phyloP scores from a whole-genome alignment of 2,797 vertebrate species.

The Cossypha polioptera region DNA sequence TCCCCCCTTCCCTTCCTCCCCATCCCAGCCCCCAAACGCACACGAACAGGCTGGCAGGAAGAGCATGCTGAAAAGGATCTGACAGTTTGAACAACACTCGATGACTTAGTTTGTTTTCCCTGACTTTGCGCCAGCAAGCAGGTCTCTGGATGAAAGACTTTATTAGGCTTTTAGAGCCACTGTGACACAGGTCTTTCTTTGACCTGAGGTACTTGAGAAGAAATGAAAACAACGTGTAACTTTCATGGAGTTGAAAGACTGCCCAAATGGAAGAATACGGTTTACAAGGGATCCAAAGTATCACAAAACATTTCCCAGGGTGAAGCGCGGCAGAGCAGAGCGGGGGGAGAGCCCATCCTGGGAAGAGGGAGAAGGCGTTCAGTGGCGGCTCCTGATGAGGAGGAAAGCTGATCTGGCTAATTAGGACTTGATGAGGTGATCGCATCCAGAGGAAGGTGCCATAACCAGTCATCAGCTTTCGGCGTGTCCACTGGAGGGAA shows the following conservation, averaged over 20 bases:
- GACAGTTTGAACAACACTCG: conserved; percentile 72
- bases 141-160: conserved; percentile 67
- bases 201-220: conserved; percentile 66
- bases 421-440: not conserved
- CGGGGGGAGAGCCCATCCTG: not conserved
- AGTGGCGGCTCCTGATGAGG: not conserved
- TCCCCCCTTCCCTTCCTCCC: not conserved
- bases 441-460: not conserved
- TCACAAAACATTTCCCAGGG: conserved; percentile 45
- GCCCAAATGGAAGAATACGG: conserved; percentile 39
- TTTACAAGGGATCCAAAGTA: conserved; percentile 38
- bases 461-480: not conserved
- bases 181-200: conserved; percentile 69
- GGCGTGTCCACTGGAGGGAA: not conserved
- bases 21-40: conserved; percentile 21
- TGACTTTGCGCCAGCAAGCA: conserved; percentile 68
- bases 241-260: conserved; percentile 60
- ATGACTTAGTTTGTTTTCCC: conserved; percentile 72
- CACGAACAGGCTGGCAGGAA: conserved; percentile 61
- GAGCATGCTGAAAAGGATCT: conserved; percentile 70
- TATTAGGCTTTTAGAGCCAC: conserved; percentile 70
- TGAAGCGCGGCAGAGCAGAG: not conserved
- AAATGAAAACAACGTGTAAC: conserved; percentile 63
- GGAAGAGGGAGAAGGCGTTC: not conserved
- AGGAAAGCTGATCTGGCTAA: not conserved